Percentiles rank a stretch among this genome's conserved stretches.
Conservation (phyloP, 2,113 vertebrate genomes). For the Oostethus manadensis region DNA sequence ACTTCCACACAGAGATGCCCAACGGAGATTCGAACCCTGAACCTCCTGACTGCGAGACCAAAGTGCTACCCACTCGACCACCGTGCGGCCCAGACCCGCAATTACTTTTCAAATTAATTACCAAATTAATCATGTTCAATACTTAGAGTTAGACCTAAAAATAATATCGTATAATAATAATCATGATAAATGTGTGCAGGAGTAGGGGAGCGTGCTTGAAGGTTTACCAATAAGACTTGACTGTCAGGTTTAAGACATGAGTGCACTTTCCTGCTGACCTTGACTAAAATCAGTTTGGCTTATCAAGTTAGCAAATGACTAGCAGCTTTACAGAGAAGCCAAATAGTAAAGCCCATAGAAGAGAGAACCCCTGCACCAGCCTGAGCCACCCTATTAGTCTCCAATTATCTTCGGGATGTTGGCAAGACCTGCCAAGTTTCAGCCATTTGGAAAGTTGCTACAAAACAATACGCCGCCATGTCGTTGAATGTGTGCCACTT, state of each 20-base stretch:
- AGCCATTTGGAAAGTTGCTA: constrained; percentile 36
- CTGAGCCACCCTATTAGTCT: constrained; percentile 59
- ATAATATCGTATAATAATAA: too few species aligned
- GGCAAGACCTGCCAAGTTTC: constrained; percentile 53
- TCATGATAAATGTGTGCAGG: too few species aligned
- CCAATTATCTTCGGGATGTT: constrained; percentile 66
- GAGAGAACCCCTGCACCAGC: constrained; percentile 44
- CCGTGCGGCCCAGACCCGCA: too few species aligned
- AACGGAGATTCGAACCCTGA: too few species aligned
- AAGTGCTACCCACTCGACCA: too few species aligned
- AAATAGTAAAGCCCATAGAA: constrained; percentile 42
- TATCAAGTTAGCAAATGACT: constrained; percentile 69
- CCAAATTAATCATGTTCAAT: too few species aligned
- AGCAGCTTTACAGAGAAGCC: constrained; percentile 38
- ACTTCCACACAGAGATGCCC: too few species aligned
- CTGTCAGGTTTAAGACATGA: constrained; percentile 52
- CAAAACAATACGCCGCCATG: constrained; percentile 34
- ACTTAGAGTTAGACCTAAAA: too few species aligned
- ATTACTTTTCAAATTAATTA: too few species aligned
- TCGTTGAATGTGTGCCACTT: constrained; percentile 30
- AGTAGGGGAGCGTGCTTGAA: constrained; percentile 26
- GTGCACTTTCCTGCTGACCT: constrained; percentile 66
- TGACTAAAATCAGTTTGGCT: constrained; percentile 69
- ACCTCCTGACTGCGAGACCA: too few species aligned
- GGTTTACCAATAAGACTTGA: constrained; percentile 23